Conservation (phyloP, 1,140 invertebrate species). For the Elysia chlorotica region DNA sequence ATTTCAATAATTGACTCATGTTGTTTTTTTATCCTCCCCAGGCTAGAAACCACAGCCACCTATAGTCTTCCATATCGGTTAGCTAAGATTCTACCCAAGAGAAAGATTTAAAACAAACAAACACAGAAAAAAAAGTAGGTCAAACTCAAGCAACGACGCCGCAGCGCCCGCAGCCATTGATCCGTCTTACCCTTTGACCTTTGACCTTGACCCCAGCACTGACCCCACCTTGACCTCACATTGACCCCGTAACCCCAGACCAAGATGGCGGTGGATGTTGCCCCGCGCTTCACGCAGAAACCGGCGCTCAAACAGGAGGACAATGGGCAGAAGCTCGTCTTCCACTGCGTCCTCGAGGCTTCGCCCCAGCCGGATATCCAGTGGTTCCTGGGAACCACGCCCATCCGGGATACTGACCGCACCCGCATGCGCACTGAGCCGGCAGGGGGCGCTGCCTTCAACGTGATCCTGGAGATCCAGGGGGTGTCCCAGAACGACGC, state of each 20-base stretch:
- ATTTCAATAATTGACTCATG: no score
- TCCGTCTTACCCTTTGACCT: not conserved
- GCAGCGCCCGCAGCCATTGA: not conserved
- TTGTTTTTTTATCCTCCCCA: no score
- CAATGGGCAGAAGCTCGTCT: conserved; percentile 67
- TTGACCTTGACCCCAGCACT: not conserved
- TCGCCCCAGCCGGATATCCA: conserved; percentile 56
- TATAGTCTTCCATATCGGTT: no score
- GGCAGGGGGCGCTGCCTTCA: conserved; percentile 45
- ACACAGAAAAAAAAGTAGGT: not conserved
- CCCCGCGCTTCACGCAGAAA: conserved; percentile 96
- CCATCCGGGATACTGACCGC: conserved; percentile 41
- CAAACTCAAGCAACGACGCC: not conserved
- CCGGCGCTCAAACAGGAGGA: conserved; percentile 96
- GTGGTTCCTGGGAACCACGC: conserved; percentile 55
- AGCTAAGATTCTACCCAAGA: no score
- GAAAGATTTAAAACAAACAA: no score
- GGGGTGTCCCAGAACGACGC: conserved; percentile 95
- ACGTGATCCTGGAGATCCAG: conserved; percentile 77
- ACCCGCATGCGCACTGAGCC: conserved; percentile 51
- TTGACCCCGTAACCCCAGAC: not conserved
- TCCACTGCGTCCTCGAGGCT: conserved; percentile 57
- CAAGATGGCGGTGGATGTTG: conserved; percentile 84
- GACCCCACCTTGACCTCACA: not conserved
- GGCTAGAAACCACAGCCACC: no score